These are phyloP conservation scores for Malurus elegans DNA, from an alignment of 2,113 vertebrate genomes.

Conservation along the genomic window DNA sequence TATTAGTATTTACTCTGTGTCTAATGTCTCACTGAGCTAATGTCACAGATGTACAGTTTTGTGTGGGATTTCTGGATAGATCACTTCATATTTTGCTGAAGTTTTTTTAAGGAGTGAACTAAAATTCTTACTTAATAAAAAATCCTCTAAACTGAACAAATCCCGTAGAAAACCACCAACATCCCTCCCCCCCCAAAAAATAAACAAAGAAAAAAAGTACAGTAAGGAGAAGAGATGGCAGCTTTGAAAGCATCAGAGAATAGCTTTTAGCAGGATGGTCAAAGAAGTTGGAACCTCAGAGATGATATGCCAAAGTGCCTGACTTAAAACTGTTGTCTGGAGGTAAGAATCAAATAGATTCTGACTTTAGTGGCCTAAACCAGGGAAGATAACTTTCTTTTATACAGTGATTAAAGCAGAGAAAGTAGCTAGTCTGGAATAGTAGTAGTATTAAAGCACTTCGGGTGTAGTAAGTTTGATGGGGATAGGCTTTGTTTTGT, in stretches of 20 bases:
- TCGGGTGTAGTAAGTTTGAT: not conserved
- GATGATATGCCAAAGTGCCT: not conserved
- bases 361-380: not conserved
- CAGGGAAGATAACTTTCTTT: not conserved
- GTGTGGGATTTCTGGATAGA: not conserved
- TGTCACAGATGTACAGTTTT: not conserved
- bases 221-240: not conserved
- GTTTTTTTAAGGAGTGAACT: not conserved
- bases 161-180: not conserved
- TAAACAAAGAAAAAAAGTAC: not conserved
- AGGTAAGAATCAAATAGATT: not conserved
- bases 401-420: not conserved
- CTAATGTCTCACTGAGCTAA: not conserved
- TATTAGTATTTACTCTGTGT: not conserved
- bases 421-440: not conserved
- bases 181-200: not conserved
- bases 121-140: not conserved
- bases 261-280: not conserved
- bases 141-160: not conserved
- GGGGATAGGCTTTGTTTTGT: not conserved
- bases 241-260: not conserved
- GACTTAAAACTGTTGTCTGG: not conserved
- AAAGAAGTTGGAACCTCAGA: not conserved
- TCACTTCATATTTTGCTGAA: not conserved
- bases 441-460: not conserved